Percentiles rank a stretch among this genome's conserved stretches.
Evolutionary conservation across 2,113 vertebrate genomes (phyloP).

Genomic region (Cochlearius cochlearius): DNA sequence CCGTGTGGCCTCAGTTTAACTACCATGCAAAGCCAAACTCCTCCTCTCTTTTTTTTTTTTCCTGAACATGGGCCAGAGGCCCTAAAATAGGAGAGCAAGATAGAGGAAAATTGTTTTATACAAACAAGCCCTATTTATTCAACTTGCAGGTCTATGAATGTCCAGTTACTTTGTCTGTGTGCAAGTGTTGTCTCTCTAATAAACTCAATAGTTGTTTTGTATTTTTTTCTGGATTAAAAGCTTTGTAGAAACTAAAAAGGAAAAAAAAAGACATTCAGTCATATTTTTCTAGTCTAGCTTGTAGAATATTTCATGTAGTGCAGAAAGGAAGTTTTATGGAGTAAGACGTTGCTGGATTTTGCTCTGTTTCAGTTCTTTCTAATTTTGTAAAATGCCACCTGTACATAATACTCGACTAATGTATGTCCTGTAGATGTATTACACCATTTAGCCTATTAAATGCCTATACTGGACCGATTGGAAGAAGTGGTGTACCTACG

Average conservation of each 20-base stretch:
- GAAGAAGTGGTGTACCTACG: background rate
- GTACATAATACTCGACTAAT: conserved; percentile 58
- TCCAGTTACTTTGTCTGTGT: conserved; percentile 58
- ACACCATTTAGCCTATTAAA: conserved; percentile 67
- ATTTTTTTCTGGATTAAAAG: conserved; percentile 65
- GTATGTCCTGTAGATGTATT: conserved; percentile 67
- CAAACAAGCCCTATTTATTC: conserved; percentile 54
- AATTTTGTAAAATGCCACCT: conserved; percentile 69
- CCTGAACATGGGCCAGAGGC: conserved; percentile 13
- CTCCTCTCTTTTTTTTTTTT: conserved; percentile 50
- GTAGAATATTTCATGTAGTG: conserved; percentile 66
- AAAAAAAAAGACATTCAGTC: conserved; percentile 58
- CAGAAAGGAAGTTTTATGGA: conserved; percentile 61
- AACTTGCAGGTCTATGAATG: conserved; percentile 36
- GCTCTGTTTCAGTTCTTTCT: conserved; percentile 65
- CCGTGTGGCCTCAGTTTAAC: conserved; percentile 18
- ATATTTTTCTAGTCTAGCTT: conserved; percentile 73
- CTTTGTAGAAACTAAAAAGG: conserved; percentile 67
- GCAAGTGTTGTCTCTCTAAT: conserved; percentile 56
- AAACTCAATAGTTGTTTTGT: conserved; percentile 63
- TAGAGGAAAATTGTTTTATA: conserved; percentile 46
- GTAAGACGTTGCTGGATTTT: conserved; percentile 62
- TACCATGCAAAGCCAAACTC: conserved; percentile 15
- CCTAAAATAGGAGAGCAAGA: conserved; percentile 34
- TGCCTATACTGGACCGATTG: conserved; percentile 46